Percentiles rank a stretch among this genome's conserved stretches.
These are phyloP conservation scores for Bombyx mori DNA, from an alignment of 1,140 invertebrate species.

Conservation along the genomic window DNA sequence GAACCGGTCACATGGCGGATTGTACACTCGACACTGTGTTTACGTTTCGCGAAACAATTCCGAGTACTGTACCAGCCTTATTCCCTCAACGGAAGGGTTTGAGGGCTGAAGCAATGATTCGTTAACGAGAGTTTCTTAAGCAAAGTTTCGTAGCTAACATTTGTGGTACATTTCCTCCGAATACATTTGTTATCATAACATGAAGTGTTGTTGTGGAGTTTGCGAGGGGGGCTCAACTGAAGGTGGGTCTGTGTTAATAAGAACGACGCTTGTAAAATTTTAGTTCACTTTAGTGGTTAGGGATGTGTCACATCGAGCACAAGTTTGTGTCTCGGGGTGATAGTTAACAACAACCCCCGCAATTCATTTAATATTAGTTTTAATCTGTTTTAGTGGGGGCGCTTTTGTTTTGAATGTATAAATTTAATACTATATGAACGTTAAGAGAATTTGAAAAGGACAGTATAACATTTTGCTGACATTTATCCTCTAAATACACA, in stretches of 20 bases:
- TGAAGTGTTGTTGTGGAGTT: constrained; percentile 28
- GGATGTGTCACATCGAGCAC: no score
- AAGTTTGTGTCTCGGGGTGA: no score
- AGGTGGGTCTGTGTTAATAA: neutral
- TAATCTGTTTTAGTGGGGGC: no score
- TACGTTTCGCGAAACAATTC: constrained; percentile 3
- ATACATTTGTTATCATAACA: constrained; percentile 33
- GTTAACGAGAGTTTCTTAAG: constrained; percentile 11
- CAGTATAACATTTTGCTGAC: no score
- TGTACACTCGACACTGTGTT: constrained; percentile 17
- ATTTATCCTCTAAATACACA: no score
- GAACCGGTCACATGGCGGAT: constrained; percentile 18
- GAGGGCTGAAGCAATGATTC: neutral
- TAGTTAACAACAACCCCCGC: no score
- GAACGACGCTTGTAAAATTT: neutral
- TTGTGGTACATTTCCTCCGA: constrained; percentile 27
- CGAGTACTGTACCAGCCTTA: constrained; percentile 8
- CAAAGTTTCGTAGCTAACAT: constrained; percentile 31
- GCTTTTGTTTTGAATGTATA: no score
- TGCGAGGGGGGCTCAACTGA: constrained; percentile 9
- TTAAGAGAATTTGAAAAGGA: no score
- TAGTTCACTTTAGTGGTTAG: no score
- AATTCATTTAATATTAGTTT: no score
- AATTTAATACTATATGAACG: no score
- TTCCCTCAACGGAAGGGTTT: constrained; percentile 5